Evolutionary conservation across 1,140 invertebrate genomes (phyloP), one percentile per base, ranked within the genome.

Genomic region (Bombus consobrinus): DNA sequence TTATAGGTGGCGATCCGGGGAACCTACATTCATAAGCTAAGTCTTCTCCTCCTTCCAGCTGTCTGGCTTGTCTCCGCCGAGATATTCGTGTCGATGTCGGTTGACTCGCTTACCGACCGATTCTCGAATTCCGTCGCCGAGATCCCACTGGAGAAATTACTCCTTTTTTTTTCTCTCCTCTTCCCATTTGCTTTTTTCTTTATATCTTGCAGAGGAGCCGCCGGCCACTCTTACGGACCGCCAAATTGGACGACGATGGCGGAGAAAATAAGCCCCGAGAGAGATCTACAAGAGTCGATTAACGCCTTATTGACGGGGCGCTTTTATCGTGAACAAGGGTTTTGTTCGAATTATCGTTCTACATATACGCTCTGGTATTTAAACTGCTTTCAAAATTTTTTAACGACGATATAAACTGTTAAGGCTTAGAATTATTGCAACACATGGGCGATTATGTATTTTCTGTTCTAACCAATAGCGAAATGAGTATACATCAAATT

Each of bases 21-120:
- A 92, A 94, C 94, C 93, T 94, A 94, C 94, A 94, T 94, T 93
- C 91, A 86, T 91, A 88, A 83, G 77, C 88, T 83, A 32, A 37
- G 41, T 62, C 69, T 66, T 69, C 53, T 79, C 68, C 74, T 69
- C 59, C 41, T 53, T 0, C 15, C 8, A 15, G 28, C 13, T 39
- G 68, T 75, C 64, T 75, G 69, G 57, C 73, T 75, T 66, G 74
- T 89, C 73, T 66, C 66, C 81, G 80, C 71, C 6, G n/a, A 68
- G 74, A 87, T 90, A 90, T 90, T 90, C 74, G 81, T 90, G 87
- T 83, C 89, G 83, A 43, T 59, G 69, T 53, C 66, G 72, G 79
- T 81, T 75, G 77, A 87, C 88, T 87, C 68, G 75, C 74, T 87
- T 79, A 75, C 53, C 66, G 37, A 69, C 66, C 64, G 86, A 89